Base-by-base conservation (phyloP, 35 echinoderm and acorn worm genomes). In the Hemicentrotus pulcherrimus region DNA sequence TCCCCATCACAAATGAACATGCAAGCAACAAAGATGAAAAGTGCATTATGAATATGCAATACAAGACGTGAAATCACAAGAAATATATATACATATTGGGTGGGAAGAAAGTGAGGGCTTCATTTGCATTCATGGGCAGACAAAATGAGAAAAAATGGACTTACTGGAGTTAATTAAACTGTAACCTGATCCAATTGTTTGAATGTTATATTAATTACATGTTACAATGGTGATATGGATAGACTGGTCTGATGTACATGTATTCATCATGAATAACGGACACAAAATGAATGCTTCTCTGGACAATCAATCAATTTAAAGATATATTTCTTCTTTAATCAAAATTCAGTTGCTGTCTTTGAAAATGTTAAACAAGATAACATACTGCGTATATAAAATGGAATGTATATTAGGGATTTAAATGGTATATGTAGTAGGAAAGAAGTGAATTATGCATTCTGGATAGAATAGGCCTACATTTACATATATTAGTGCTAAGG, bases 231-330 rank as follows among this genome's bases (percentile, higher is more conserved):
- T 78, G 65, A 78, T 78, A 59, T 10, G 52, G 52, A 24, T 4
- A 24, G 18, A 70, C 61, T 24, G 13, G 48, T 52, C 48, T 55
- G 18, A 24, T 71, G 61, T 28, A 28, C 61, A 71, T 71, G 65
- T 78, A n/a, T 22, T 90, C 33, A 31, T 31, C 32, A 90, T 16
- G 88, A 45, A 32, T 18, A 90, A 47, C 32, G 32, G 18, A 90
- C 88, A 90, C 88, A 90, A 47, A 90, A 90, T 90, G 12, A 90
- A 45, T 16, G 19, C 88, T 90, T 78, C 65, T 78, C 6, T 78
- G 22, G 0, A 78, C 28, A 78, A 78, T 7, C 18, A 78, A 78
- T 78, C 65, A 78, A 0, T 78, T 78, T n/a, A 78, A 78, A 78
- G 22, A 78, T 78, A 78, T 78, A 28, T 78, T 78, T 78, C 65